Evolutionary conservation across 2,888 invertebrate species (phyloP).

Genomic region (Pemphredon lugubris): DNA sequence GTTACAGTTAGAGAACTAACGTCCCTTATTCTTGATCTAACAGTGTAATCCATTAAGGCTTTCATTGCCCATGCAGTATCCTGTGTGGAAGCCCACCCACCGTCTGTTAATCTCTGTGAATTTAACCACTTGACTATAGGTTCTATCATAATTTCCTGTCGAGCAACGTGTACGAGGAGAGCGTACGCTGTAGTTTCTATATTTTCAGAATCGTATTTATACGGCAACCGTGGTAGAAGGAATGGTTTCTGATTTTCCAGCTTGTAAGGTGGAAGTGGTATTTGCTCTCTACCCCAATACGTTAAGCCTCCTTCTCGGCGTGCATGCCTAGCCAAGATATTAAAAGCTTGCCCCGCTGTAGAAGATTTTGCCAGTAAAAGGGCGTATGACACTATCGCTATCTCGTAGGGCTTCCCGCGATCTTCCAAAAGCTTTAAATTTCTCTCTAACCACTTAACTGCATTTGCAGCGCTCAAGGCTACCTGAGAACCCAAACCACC

Average conservation of each 20-base stretch:
- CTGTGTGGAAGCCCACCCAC: slow-evolving; percentile 94
- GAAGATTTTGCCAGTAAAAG: slow-evolving; percentile 91
- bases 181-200: slow-evolving; percentile 97
- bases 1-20: slow-evolving; percentile 89
- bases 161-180: slow-evolving; percentile 92
- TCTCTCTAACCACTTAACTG: slow-evolving; percentile 90
- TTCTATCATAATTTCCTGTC: slow-evolving; percentile 91
- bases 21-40: slow-evolving; percentile 91
- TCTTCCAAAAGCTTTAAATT: slow-evolving; percentile 89
- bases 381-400: slow-evolving; percentile 95
- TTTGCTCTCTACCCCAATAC: slow-evolving; percentile 92
- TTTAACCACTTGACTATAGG: slow-evolving; percentile 96
- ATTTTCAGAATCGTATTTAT: slow-evolving; percentile 94
- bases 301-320: slow-evolving; percentile 89
- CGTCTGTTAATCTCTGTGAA: slow-evolving; percentile 91
- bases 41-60: slow-evolving; percentile 94
- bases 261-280: slow-evolving; percentile 92
- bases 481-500: slow-evolving; percentile 89
- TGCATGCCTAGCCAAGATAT: slow-evolving; percentile 86
- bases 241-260: slow-evolving; percentile 96
- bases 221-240: slow-evolving; percentile 92
- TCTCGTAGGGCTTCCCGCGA: slow-evolving; percentile 90
- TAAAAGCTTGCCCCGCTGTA: slow-evolving; percentile 91
- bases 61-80: slow-evolving; percentile 95
- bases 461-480: slow-evolving; percentile 88